These are phyloP conservation scores for Pteropus alecto DNA, from an alignment of 2,113 vertebrate genomes.

Conservation along the genomic window DNA sequence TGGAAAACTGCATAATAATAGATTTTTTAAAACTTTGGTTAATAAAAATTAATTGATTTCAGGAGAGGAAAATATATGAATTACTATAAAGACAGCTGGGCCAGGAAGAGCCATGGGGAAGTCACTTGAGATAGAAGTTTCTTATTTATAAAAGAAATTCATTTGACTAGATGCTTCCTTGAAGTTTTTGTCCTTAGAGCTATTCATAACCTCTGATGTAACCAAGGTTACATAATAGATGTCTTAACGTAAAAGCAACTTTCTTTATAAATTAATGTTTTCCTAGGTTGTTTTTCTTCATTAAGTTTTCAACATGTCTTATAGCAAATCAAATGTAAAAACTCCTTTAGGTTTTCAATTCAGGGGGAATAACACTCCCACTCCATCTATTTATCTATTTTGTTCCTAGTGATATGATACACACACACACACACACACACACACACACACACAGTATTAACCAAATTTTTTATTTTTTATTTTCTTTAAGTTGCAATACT, in stretches of 20 bases:
- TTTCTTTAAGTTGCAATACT: not conserved
- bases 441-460: not conserved
- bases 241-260: not conserved
- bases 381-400: not conserved
- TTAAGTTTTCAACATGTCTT: not conserved
- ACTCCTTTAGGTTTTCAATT: not conserved
- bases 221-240: not conserved
- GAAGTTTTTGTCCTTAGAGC: not conserved
- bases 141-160: not conserved
- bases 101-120: not conserved
- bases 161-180: not conserved
- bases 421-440: too few relatives aligned
- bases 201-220: not conserved
- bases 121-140: not conserved
- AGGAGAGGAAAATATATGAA: not conserved
- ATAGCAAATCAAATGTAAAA: slow-evolving; percentile 16
- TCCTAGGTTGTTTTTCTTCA: not conserved
- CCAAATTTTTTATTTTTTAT: not conserved
- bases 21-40: not conserved
- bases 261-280: not conserved
- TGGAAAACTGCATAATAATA: not conserved
- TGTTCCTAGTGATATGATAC: not conserved
- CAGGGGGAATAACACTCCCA: accelerated
- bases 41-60: not conserved
- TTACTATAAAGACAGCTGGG: not conserved